phyloP scores from a whole-genome alignment of 2,113 vertebrate species.

The Serilophus lunatus region DNA sequence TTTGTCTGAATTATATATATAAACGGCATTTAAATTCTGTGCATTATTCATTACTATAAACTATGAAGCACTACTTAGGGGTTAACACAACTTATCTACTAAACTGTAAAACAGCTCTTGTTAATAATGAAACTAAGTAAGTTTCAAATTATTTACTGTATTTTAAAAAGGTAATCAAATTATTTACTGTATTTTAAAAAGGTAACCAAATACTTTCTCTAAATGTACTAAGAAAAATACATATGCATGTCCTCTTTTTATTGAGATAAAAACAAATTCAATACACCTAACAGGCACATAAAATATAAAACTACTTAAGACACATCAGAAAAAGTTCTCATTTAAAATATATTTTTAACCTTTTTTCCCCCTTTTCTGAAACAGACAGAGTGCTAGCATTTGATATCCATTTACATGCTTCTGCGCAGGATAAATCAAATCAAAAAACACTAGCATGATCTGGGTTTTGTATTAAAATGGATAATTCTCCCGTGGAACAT shows the following conservation, averaged over 20 bases:
- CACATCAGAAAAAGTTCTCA: not conserved
- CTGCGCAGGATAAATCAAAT: not conserved
- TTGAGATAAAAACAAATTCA: conserved; percentile 1
- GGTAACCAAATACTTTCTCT: not conserved
- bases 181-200: not conserved
- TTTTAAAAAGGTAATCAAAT: too few relatives aligned
- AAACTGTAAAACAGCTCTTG: not conserved
- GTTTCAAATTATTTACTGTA: not conserved
- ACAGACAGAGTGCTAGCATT: not conserved
- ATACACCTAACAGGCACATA: not conserved
- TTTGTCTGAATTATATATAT: conserved; percentile 9
- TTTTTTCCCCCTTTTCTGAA: not conserved
- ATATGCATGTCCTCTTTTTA: not conserved
- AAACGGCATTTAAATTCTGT: conserved; percentile 9
- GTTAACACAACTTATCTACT: conserved; percentile 1
- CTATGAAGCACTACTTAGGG: not conserved
- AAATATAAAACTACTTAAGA: not conserved
- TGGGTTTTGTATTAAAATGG: not conserved
- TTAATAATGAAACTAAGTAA: not conserved
- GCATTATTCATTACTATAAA: conserved; percentile 28
- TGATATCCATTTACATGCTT: not conserved
- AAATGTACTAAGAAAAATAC: not conserved
- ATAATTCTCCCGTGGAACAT: not conserved
- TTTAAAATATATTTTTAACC: not conserved
- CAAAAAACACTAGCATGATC: not conserved